phyloP scores from a whole-genome alignment of 2,113 vertebrate species.

The Rhea pennata region DNA sequence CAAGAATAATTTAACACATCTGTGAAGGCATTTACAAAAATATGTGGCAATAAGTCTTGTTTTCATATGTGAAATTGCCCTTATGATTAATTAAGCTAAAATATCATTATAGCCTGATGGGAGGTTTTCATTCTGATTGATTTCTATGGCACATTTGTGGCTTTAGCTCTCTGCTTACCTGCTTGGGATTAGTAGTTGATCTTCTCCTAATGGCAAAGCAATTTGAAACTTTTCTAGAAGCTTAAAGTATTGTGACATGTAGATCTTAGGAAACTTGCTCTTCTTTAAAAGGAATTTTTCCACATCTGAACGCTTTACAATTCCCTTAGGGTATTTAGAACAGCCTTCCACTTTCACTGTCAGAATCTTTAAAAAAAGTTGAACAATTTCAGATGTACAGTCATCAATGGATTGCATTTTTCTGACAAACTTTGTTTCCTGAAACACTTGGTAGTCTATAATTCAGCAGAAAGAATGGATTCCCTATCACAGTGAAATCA shows the following conservation, averaged over 20 bases:
- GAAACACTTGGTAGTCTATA: not conserved
- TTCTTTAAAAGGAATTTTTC: slow-evolving; percentile 88
- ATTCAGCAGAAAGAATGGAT: not conserved
- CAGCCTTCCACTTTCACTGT: slow-evolving; percentile 81
- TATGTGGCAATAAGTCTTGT: not conserved
- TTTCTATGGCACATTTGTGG: not conserved
- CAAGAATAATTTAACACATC: not conserved
- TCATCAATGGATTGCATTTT: not conserved
- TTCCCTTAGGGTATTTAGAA: slow-evolving; percentile 85
- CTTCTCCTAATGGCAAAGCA: slow-evolving; percentile 89
- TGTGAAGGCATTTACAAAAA: not conserved
- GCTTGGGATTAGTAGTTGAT: slow-evolving; percentile 92
- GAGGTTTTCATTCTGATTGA: not conserved
- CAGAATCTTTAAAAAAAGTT: slow-evolving; percentile 77
- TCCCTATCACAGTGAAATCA: not conserved
- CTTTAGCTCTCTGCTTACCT: slow-evolving; percentile 76
- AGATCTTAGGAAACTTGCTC: slow-evolving; percentile 87
- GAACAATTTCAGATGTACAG: slow-evolving; percentile 9
- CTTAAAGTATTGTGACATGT: slow-evolving; percentile 89
- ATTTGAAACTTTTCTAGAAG: slow-evolving; percentile 97
- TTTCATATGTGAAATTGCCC: not conserved
- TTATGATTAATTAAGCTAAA: not conserved
- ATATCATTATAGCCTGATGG: not conserved
- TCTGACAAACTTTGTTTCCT: not conserved
- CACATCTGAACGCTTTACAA: slow-evolving; percentile 86